These are phyloP conservation scores for Colius striatus DNA, from an alignment of 2,113 vertebrate genomes.

Conservation along the genomic window DNA sequence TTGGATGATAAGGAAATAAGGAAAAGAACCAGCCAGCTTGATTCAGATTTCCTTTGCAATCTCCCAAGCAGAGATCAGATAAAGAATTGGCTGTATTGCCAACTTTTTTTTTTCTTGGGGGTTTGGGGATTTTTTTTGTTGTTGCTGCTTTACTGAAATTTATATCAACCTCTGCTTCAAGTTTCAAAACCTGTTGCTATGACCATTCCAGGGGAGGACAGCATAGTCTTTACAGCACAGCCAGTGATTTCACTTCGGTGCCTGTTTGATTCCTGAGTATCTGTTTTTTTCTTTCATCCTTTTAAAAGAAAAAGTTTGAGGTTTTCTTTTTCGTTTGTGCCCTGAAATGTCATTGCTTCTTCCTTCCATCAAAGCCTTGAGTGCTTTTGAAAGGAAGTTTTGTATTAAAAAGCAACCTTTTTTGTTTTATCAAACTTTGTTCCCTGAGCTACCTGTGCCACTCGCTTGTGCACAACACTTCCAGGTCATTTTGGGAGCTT, in stretches of 20 bases:
- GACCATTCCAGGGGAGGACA: neutral
- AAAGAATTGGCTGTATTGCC: neutral
- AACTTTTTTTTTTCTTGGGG: neutral
- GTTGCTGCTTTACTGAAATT: neutral
- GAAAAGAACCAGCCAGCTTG: neutral
- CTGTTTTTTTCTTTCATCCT: neutral
- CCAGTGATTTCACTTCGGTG: neutral
- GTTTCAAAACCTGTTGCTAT: neutral
- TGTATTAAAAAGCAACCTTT: conserved; percentile 2
- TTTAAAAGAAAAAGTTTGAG: neutral
- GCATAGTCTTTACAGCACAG: neutral
- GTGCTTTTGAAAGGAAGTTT: conserved; percentile 42
- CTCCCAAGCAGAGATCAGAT: neutral
- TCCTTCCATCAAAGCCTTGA: neutral
- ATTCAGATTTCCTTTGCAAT: neutral
- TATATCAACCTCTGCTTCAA: neutral
- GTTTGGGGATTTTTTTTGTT: neutral
- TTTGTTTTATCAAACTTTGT: neutral
- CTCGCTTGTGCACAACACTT: neutral
- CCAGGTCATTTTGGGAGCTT: neutral
- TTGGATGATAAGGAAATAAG: neutral
- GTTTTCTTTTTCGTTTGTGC: neutral
- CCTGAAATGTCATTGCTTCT: neutral
- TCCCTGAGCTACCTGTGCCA: neutral
- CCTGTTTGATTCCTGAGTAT: neutral